These are phyloP conservation scores for Chydorus sphaericus DNA, from an alignment of 2,888 invertebrate genomes.

Conservation along the genomic window DNA sequence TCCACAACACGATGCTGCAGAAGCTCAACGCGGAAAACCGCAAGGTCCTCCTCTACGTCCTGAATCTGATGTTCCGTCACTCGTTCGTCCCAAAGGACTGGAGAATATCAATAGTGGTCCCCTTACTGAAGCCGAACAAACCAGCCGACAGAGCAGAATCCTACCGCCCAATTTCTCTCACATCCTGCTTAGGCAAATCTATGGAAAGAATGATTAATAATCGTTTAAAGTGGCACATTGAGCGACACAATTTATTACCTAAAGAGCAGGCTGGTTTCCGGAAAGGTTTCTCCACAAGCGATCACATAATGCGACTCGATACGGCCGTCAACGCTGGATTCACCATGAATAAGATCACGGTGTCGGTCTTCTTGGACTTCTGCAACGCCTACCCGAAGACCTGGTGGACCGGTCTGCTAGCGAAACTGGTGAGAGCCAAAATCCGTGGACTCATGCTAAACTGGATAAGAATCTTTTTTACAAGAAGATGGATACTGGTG, in stretches of 20 bases:
- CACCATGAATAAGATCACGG: conserved; percentile 18
- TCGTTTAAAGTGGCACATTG: conserved; percentile 20
- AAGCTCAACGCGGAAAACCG: not conserved
- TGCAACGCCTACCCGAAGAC: conserved; percentile 18
- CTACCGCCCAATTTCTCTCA: conserved; percentile 22
- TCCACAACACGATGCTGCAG: not conserved
- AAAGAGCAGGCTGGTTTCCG: conserved; percentile 15
- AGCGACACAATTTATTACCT: conserved; percentile 17
- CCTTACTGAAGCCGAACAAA: not conserved
- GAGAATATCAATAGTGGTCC: not conserved
- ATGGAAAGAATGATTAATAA: conserved; percentile 21
- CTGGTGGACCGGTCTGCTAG: conserved; percentile 17
- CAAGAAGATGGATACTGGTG: conserved; percentile 4
- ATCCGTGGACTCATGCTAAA: conserved; percentile 17
- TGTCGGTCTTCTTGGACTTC: conserved; percentile 19
- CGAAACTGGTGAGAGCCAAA: conserved; percentile 11
- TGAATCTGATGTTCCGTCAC: not conserved
- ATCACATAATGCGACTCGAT: conserved; percentile 17
- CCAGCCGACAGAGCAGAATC: not conserved
- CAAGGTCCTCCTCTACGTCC: not conserved
- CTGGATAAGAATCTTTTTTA: conserved; percentile 14
- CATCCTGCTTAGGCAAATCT: conserved; percentile 22
- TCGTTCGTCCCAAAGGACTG: not conserved
- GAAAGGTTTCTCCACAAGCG: not conserved
- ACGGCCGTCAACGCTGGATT: conserved; percentile 19